Evolutionary conservation across 2,888 invertebrate species (phyloP).

Genomic region (Digitonthophagus gazella): DNA sequence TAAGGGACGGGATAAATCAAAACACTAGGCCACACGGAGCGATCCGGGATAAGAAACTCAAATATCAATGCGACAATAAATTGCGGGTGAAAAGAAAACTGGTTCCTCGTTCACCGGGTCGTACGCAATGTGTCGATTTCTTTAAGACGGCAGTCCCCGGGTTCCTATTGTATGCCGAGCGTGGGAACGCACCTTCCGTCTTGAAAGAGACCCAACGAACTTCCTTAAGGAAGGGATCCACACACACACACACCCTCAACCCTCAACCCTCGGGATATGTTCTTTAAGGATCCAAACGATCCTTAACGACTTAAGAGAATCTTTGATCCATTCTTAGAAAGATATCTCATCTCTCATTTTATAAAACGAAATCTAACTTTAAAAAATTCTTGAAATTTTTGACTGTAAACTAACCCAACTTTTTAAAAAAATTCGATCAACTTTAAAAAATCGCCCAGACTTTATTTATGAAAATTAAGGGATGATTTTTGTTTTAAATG

Average conservation of each 20-base stretch:
- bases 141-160: slow-evolving; percentile 1
- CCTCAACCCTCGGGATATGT: not conserved
- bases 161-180: slow-evolving; percentile 7
- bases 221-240: slow-evolving; percentile 16
- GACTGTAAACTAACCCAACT: no score
- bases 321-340: no score
- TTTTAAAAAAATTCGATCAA: no score
- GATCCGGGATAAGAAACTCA: slow-evolving; percentile 2
- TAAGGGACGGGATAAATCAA: slow-evolving; percentile 7
- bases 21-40: slow-evolving; percentile 5
- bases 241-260: not conserved
- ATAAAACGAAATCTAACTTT: no score
- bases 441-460: no score
- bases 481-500: no score
- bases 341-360: no score
- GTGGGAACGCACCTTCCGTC: slow-evolving; percentile 18
- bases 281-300: not conserved
- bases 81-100: slow-evolving; percentile 15
- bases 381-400: no score
- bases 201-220: slow-evolving; percentile 13
- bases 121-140: slow-evolving; percentile 10
- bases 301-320: no score
- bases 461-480: no score
- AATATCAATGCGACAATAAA: slow-evolving; percentile 7
- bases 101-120: slow-evolving; percentile 1